A percentile compares a stretch with the other conserved stretches of the same genome.
phyloP scores from a whole-genome alignment of 2,888 invertebrate genomes.

The Mylabris sibirica region DNA sequence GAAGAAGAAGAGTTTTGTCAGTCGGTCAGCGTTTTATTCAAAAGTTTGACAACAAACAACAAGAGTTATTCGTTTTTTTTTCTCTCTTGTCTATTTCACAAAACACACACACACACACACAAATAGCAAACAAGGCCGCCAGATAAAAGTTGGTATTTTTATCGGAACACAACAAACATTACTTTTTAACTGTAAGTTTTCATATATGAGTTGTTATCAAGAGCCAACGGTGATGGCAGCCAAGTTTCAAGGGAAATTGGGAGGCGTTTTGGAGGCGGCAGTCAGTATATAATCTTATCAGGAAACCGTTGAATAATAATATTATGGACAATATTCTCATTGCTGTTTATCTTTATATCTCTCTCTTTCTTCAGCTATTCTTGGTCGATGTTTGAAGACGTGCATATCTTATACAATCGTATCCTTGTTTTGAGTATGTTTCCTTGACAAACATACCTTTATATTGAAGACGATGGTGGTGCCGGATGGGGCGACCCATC shows the following conservation, averaged over 20 bases:
- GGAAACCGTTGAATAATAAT: slow-evolving; percentile 45
- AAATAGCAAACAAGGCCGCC: slow-evolving; percentile 32
- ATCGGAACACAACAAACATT: slow-evolving; percentile 38
- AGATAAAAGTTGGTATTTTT: slow-evolving; percentile 46
- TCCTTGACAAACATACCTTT: slow-evolving; percentile 25
- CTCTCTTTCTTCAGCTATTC: slow-evolving; percentile 37
- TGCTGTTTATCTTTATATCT: slow-evolving; percentile 44
- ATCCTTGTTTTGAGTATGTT: slow-evolving; percentile 36
- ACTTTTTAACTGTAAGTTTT: slow-evolving; percentile 48
- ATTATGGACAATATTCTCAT: slow-evolving; percentile 50
- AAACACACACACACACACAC: background rate
- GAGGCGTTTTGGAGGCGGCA: slow-evolving; percentile 33
- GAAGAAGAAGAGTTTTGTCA: slow-evolving; percentile 36
- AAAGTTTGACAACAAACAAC: slow-evolving; percentile 27
- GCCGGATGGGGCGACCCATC: background rate
- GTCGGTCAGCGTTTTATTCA: slow-evolving; percentile 39
- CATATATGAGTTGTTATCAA: slow-evolving; percentile 40
- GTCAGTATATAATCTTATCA: slow-evolving; percentile 48
- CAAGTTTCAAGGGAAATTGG: slow-evolving; percentile 15
- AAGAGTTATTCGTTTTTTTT: background rate
- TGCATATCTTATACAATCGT: slow-evolving; percentile 46
- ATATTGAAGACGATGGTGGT: background rate
- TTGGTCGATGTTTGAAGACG: slow-evolving; percentile 44
- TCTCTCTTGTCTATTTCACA: background rate
- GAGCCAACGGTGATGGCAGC: slow-evolving; percentile 6